phyloP scores from a whole-genome alignment of 1,140 invertebrate genomes.

The Ephestia elutella region DNA sequence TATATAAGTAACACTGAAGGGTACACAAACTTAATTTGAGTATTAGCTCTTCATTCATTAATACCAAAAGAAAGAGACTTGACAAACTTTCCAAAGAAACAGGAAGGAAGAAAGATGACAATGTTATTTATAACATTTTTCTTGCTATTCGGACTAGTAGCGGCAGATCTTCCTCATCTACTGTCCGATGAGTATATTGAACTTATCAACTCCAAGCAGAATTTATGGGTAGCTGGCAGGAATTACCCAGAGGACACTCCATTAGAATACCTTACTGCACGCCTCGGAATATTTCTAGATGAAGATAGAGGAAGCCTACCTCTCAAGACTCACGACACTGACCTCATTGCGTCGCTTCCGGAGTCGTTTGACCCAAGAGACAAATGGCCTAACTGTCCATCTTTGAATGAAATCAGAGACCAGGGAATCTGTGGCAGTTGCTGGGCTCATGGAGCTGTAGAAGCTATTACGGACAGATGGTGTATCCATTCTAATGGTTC shows the following conservation, averaged over 20 bases:
- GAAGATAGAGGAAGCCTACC: background rate
- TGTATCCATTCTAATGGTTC: constrained; percentile 86
- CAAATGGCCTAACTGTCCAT: constrained; percentile 87
- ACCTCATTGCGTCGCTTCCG: constrained; percentile 73
- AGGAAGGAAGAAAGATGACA: too few relatives aligned
- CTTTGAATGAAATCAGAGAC: constrained; percentile 83
- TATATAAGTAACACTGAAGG: too few relatives aligned
- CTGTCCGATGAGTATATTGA: background rate
- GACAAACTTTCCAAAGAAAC: too few relatives aligned
- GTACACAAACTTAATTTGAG: too few relatives aligned
- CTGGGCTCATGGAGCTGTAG: constrained; percentile 90
- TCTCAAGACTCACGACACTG: constrained; percentile 28
- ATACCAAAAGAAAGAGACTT: too few relatives aligned
- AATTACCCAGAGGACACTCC: background rate
- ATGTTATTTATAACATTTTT: too few relatives aligned
- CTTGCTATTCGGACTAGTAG: background rate
- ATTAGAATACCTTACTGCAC: background rate
- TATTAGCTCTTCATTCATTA: too few relatives aligned
- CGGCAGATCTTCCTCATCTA: background rate
- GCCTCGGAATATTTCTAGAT: background rate
- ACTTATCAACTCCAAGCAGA: background rate
- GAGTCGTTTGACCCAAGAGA: constrained; percentile 84
- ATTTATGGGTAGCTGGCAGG: background rate
- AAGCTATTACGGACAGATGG: constrained; percentile 89
- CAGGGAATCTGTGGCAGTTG: constrained; percentile 80